These are phyloP conservation scores for Leucophenga maculata DNA, from an alignment of 2,888 invertebrate genomes.

Conservation along the genomic window DNA sequence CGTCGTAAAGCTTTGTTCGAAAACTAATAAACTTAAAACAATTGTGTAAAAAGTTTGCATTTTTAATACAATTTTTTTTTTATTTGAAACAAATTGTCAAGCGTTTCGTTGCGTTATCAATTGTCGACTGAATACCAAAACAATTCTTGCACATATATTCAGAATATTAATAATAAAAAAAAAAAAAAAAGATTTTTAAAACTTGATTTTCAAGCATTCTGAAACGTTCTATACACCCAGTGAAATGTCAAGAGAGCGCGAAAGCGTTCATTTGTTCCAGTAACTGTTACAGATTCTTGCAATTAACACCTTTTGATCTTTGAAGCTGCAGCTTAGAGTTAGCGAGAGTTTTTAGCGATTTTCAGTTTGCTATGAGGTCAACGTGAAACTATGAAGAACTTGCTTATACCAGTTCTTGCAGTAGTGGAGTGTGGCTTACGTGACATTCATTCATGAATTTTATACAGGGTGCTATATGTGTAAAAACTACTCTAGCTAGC, in stretches of 20 bases:
- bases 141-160: neutral
- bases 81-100: neutral
- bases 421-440: neutral
- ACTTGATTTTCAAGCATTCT: too few relatives aligned
- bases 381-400: constrained; percentile 50
- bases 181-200: too few relatives aligned
- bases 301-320: constrained; percentile 57
- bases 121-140: neutral
- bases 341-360: constrained; percentile 1
- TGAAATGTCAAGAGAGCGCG: neutral
- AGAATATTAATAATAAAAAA: too few relatives aligned
- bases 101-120: neutral
- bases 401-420: constrained; percentile 53
- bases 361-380: constrained; percentile 34
- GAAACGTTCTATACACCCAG: neutral
- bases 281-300: constrained; percentile 51
- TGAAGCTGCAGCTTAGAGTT: constrained; percentile 9
- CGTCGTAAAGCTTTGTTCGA: neutral
- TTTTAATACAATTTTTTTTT: too few relatives aligned
- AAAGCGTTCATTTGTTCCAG: constrained; percentile 4
- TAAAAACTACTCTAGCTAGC: too few relatives aligned
- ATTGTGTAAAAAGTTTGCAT: constrained; percentile 2
- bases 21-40: neutral
- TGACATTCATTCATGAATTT: constrained; percentile 37
- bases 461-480: constrained; percentile 11